phyloP scores from a whole-genome alignment of 2,797 vertebrate species.

The Peromyscus melanophrys region DNA sequence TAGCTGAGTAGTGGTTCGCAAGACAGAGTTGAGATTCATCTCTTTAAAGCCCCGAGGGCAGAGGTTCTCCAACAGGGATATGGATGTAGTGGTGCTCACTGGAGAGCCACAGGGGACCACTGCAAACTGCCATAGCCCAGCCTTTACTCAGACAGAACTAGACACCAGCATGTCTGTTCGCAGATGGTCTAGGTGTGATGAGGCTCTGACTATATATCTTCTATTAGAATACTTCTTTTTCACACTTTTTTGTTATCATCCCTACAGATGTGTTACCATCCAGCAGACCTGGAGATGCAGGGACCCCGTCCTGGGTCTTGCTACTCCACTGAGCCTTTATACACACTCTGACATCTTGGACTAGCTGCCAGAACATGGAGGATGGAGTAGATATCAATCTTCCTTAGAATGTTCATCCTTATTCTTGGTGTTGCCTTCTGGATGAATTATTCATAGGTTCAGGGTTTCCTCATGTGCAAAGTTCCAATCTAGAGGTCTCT shows the following conservation, averaged over 20 bases:
- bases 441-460: neutral
- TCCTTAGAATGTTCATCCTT: neutral
- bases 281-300: neutral
- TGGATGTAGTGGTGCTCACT: no score
- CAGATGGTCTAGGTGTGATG: fast-evolving
- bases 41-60: neutral
- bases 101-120: no score
- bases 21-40: fast-evolving
- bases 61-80: neutral
- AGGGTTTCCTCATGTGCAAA: neutral
- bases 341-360: neutral
- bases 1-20: fast-evolving
- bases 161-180: fast-evolving
- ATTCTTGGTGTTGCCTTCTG: neutral
- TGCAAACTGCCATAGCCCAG: fast-evolving
- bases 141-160: neutral
- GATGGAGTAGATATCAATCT: neutral
- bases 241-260: neutral
- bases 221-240: neutral
- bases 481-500: neutral
- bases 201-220: neutral
- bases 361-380: no score
- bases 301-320: fast-evolving
- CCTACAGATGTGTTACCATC: neutral
- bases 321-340: neutral